Percentiles rank a stretch among this genome's conserved stretches.
Evolutionary conservation across 2,888 invertebrate species (phyloP).

Genomic region (Pristionchus arcanus): DNA sequence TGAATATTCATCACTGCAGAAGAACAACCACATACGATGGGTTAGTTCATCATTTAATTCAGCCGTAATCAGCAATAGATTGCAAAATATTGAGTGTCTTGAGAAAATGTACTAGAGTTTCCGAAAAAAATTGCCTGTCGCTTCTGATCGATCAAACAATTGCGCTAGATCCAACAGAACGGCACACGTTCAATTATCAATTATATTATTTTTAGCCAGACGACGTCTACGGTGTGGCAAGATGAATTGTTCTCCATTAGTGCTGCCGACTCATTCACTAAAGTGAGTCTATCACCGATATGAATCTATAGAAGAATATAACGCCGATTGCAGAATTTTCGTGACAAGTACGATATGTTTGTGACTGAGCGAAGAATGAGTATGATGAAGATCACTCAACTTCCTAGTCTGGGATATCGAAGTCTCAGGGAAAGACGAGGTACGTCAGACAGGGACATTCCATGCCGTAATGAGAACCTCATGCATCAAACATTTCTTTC

Average conservation of each 20-base stretch:
- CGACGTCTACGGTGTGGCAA: background rate
- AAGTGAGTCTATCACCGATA: background rate
- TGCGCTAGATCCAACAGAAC: too few relatives aligned
- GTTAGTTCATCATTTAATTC: background rate
- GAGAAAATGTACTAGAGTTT: background rate
- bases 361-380: slow-evolving; percentile 21
- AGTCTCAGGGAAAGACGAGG: background rate
- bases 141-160: too few relatives aligned
- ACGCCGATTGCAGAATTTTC: background rate
- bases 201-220: background rate
- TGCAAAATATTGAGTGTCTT: too few relatives aligned
- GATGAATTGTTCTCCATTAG: background rate
- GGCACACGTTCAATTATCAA: background rate
- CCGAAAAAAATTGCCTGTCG: too few relatives aligned
- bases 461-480: background rate
- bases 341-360: background rate
- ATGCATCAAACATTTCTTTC: background rate
- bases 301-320: too few relatives aligned
- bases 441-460: background rate
- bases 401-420: slow-evolving; percentile 5
- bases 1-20: background rate
- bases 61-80: too few relatives aligned
- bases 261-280: slow-evolving; percentile 21
- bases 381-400: background rate
- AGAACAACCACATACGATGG: background rate